Conservation (phyloP, 2,113 vertebrate species). For the Anseranas semipalmata region DNA sequence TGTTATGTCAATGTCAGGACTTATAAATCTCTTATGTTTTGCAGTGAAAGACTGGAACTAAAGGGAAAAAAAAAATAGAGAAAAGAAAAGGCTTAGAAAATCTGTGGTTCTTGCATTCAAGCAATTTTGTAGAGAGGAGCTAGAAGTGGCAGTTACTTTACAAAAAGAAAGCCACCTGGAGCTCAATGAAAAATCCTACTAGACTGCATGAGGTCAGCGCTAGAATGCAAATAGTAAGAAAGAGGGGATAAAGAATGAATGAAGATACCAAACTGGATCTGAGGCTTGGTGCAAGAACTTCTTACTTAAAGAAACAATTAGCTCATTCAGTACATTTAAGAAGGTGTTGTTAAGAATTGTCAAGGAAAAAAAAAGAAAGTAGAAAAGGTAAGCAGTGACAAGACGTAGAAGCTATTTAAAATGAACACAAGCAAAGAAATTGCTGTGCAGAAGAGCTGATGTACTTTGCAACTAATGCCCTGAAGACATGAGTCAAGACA, state of each 20-base stretch:
- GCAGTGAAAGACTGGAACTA: not conserved
- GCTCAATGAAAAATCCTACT: not conserved
- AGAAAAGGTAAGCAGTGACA: not conserved
- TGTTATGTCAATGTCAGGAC: not conserved
- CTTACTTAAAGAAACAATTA: not conserved
- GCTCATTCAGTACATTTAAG: not conserved
- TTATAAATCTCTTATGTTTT: not conserved
- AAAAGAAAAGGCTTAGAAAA: not conserved
- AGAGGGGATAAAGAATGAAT: not conserved
- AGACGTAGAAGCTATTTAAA: not conserved
- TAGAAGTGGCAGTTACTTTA: not conserved
- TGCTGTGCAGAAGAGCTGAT: not conserved
- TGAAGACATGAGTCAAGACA: not conserved
- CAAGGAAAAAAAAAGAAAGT: not conserved
- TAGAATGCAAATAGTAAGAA: not conserved
- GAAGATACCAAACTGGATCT: not conserved
- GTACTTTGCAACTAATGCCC: not conserved
- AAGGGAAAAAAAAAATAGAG: not conserved
- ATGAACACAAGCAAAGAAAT: not conserved
- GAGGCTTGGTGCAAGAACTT: not conserved
- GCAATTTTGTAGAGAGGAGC: not conserved
- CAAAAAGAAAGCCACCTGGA: not conserved
- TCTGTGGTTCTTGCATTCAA: not conserved
- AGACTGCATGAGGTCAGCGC: not conserved
- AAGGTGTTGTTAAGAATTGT: not conserved